These are phyloP conservation scores for Coleophora deauratella DNA, from an alignment of 2,888 invertebrate genomes.

Conservation along the genomic window DNA sequence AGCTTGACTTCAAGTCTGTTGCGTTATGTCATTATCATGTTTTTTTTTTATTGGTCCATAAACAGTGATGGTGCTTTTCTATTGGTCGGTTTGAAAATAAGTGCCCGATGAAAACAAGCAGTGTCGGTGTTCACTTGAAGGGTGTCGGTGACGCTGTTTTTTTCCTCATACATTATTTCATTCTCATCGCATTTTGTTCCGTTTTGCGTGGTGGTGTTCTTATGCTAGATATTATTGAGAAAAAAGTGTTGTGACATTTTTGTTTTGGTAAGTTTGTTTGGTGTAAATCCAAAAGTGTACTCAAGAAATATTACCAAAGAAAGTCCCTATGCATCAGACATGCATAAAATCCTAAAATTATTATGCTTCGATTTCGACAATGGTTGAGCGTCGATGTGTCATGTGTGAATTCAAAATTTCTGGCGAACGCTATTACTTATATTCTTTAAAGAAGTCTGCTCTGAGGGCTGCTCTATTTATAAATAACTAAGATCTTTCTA, in stretches of 20 bases:
- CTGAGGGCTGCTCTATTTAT: too few species aligned
- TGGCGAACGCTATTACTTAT: neutral
- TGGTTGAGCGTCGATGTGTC: constrained; percentile 6
- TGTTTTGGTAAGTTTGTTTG: constrained; percentile 63
- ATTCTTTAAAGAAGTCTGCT: neutral
- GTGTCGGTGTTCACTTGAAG: constrained; percentile 50
- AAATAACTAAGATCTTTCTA: too few species aligned
- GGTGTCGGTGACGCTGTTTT: constrained; percentile 60
- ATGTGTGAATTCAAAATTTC: neutral
- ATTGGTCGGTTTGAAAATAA: constrained; percentile 21
- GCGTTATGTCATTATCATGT: constrained; percentile 18
- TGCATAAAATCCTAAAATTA: constrained; percentile 5
- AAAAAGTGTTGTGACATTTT: constrained; percentile 43
- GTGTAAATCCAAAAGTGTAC: constrained; percentile 6
- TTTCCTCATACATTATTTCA: constrained; percentile 53
- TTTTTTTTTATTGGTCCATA: constrained; percentile 24
- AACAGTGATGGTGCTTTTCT: rapidly evolving
- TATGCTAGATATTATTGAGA: constrained; percentile 40
- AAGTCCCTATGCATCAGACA: neutral
- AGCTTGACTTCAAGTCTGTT: constrained; percentile 41
- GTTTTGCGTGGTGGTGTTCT: constrained; percentile 47
- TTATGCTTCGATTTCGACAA: constrained; percentile 6
- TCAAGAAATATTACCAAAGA: constrained; percentile 13
- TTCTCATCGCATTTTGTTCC: constrained; percentile 56
- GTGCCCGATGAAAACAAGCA: constrained; percentile 33